These are phyloP conservation scores for Hedya salicella DNA, from an alignment of 2,888 invertebrate species.

Conservation along the genomic window DNA sequence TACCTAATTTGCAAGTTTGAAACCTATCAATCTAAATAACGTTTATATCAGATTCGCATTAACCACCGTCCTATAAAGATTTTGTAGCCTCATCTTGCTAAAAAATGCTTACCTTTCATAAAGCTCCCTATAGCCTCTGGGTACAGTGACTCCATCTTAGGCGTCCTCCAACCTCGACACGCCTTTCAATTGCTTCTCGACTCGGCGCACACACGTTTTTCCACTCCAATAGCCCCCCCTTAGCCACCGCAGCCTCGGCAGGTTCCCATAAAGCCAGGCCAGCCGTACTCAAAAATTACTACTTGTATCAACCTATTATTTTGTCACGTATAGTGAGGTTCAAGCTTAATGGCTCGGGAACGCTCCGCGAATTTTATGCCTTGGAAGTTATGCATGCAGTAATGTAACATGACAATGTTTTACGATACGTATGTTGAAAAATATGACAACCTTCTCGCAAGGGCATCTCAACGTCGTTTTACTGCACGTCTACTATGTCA, in stretches of 20 bases:
- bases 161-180: slow-evolving; percentile 26
- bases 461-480: neutral
- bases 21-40: neutral
- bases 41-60: neutral
- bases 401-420: slow-evolving; percentile 10
- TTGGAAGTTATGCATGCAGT: slow-evolving; percentile 23
- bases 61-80: neutral
- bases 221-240: slow-evolving; percentile 56
- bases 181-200: slow-evolving; percentile 49
- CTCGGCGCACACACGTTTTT: slow-evolving; percentile 55
- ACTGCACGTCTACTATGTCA: neutral
- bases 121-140: slow-evolving; percentile 8
- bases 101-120: slow-evolving; percentile 4
- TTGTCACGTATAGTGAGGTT: slow-evolving; percentile 55
- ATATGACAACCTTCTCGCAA: slow-evolving; percentile 8
- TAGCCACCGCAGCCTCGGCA: slow-evolving; percentile 47
- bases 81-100: slow-evolving; percentile 5
- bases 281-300: slow-evolving; percentile 48
- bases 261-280: slow-evolving; percentile 53
- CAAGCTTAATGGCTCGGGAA: slow-evolving; percentile 25
- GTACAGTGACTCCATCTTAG: slow-evolving; percentile 24
- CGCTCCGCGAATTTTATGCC: slow-evolving; percentile 24
- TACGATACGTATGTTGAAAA: slow-evolving; percentile 20
- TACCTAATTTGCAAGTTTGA: neutral
- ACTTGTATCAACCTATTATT: slow-evolving; percentile 56